Conservation (phyloP, 2,113 vertebrate species). For the Lampris incognitus region DNA sequence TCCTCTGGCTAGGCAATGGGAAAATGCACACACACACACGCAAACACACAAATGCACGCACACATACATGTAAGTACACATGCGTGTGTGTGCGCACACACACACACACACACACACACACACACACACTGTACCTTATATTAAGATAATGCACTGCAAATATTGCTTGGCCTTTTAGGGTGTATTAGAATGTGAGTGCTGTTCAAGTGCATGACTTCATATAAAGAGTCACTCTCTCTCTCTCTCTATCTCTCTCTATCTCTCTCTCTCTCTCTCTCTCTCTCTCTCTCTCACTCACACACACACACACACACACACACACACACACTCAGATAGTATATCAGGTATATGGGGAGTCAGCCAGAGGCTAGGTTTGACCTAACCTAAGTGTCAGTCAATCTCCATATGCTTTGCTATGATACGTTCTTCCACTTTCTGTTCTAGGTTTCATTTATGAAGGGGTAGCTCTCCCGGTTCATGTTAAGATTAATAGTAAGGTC, state of each 20-base stretch:
- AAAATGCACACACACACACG: neutral
- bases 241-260: too few species aligned
- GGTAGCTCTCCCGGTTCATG: neutral
- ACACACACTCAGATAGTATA: neutral
- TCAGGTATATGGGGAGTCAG: slow-evolving; percentile 31
- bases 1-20: slow-evolving; percentile 33
- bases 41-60: slow-evolving; percentile 11
- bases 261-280: too few species aligned
- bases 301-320: slow-evolving; percentile 15
- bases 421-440: slow-evolving; percentile 47
- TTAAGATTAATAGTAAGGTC: too few species aligned
- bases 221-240: too few species aligned
- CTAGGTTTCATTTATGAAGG: slow-evolving; percentile 8
- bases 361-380: slow-evolving; percentile 66
- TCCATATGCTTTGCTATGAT: slow-evolving; percentile 59
- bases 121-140: slow-evolving; percentile 52
- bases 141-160: slow-evolving; percentile 74
- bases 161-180: slow-evolving; percentile 70
- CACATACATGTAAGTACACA: neutral
- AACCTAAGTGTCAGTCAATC: slow-evolving; percentile 56
- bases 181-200: slow-evolving; percentile 77
- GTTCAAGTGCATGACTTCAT: slow-evolving; percentile 56
- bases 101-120: slow-evolving; percentile 51
- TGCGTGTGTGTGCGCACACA: slow-evolving; percentile 1
- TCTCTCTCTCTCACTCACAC: neutral